Base-by-base conservation (phyloP, 1,140 invertebrate genomes). In the Lepidurus packardi region DNA sequence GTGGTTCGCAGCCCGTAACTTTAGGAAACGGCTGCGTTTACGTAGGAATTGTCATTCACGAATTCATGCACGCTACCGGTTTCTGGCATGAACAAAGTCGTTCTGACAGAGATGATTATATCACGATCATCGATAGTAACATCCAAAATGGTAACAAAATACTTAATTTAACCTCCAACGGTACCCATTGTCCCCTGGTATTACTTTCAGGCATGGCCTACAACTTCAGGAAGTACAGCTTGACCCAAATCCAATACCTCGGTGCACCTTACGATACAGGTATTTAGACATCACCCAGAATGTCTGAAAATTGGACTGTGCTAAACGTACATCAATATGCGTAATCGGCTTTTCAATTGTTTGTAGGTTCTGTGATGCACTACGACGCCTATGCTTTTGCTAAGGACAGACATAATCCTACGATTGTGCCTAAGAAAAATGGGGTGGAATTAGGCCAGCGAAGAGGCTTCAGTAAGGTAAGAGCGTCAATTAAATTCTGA, bases 21-120 rank as follows among this genome's bases (percentile, higher is more conserved):
- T 80, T 86, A 9, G 85, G 85, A 11, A 77, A 41, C 45, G 85
- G 86, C 73, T 90, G 89, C 81, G 84, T 90, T 1, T 79, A 85
- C 16, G 84, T 88, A 41, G 89, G 89, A 7, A 88, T 89, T 4
- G 85, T 90, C 21, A 84, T 90, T 53, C 90, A 92, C 81, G 90
- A 91, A 83, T 83, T 91, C 7, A 85, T 90, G 81, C 90, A 91
- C 81, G 89, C 89, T 0, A 80, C 90, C 1, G 91, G 90, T n/a
- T 90, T 91, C 82, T 88, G 86, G 81, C 87, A 93, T 81, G 90
- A 92, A 81, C 91, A 92, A 82, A 90, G 89, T 80, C 85, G 89
- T 13, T 84, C 86, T 8, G 89, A 92, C 83, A 84, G 91, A 53
- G 91, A 92, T 81, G 82, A 88, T 0, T 92, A 87, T 81, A 86